phyloP scores from a whole-genome alignment of 2,113 vertebrate species.

The Syngnathus floridae region DNA sequence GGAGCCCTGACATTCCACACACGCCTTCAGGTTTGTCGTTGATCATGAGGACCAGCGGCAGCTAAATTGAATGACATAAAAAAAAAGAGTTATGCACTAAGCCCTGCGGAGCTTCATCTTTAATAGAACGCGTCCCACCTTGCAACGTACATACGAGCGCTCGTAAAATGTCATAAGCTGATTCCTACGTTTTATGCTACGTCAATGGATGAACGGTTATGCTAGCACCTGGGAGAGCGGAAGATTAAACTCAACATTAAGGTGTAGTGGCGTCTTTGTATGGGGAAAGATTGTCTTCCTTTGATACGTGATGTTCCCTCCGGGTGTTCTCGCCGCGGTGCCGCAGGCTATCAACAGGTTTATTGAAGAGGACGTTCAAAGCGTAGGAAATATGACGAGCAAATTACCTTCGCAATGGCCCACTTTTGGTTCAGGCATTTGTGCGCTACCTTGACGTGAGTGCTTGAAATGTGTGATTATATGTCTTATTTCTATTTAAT shows the following conservation, averaged over 20 bases:
- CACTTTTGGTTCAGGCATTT: constrained; percentile 9
- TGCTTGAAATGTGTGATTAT: constrained; percentile 57
- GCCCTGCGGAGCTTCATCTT: constrained; percentile 38
- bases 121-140: constrained; percentile 30
- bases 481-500: constrained; percentile 46
- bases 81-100: constrained; percentile 64
- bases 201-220: constrained; percentile 44
- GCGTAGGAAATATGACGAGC: not conserved
- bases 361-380: constrained; percentile 3
- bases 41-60: constrained; percentile 65
- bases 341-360: constrained; percentile 33
- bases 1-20: constrained; percentile 50
- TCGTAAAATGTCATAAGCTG: constrained; percentile 63
- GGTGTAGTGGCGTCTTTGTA: constrained; percentile 62
- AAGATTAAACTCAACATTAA: constrained; percentile 55
- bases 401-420: not conserved
- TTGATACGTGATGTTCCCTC: constrained; percentile 56
- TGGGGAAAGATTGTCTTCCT: constrained; percentile 43
- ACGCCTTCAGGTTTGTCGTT: constrained; percentile 70
- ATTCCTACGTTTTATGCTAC: constrained; percentile 56
- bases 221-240: constrained; percentile 37
- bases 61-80: constrained; percentile 73
- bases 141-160: constrained; percentile 35
- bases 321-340: not conserved
- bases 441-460: constrained; percentile 41